phyloP scores from a whole-genome alignment of 2,888 invertebrate genomes.

The Thecophora atra region DNA sequence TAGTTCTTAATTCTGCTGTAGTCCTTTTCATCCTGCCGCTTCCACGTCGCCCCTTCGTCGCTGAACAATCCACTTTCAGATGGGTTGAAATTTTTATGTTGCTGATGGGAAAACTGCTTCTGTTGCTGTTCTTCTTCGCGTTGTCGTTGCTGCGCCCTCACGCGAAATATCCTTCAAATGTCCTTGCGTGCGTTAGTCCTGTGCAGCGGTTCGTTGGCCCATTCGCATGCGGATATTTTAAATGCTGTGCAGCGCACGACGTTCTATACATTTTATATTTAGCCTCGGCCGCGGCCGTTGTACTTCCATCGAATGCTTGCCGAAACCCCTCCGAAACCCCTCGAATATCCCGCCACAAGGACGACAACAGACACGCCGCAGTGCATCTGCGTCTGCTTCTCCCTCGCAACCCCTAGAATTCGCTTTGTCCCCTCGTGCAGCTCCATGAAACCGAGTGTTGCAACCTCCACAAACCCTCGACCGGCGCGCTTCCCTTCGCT shows the following conservation, averaged over 20 bases:
- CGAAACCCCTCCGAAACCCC: conserved; percentile 9
- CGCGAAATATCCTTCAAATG: conserved; percentile 62
- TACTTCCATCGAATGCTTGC: conserved; percentile 6
- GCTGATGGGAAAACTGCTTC: conserved; percentile 20
- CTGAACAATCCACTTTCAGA: background rate
- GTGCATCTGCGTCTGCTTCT: background rate
- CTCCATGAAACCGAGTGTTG: conserved; percentile 1
- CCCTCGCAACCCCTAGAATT: conserved; percentile 34
- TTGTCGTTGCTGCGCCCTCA: conserved; percentile 45
- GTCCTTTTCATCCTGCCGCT: conserved; percentile 5
- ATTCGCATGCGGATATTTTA: background rate
- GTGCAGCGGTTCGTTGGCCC: conserved; percentile 12
- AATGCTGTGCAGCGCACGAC: conserved; percentile 3
- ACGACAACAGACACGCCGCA: background rate
- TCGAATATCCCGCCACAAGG: background rate
- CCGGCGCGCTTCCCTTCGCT: too few relatives aligned
- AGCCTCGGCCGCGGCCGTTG: conserved; percentile 11
- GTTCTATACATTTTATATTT: conserved; percentile 20
- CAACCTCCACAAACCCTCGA: conserved; percentile 22
- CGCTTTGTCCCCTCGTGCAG: conserved; percentile 5
- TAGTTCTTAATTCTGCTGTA: conserved; percentile 60
- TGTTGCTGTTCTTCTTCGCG: conserved; percentile 37
- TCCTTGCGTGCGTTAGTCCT: conserved; percentile 58
- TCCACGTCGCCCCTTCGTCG: background rate
- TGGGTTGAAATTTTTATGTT: too few relatives aligned